Evolutionary conservation across 2,797 vertebrate genomes (phyloP).

Genomic region (Anas capensis): DNA sequence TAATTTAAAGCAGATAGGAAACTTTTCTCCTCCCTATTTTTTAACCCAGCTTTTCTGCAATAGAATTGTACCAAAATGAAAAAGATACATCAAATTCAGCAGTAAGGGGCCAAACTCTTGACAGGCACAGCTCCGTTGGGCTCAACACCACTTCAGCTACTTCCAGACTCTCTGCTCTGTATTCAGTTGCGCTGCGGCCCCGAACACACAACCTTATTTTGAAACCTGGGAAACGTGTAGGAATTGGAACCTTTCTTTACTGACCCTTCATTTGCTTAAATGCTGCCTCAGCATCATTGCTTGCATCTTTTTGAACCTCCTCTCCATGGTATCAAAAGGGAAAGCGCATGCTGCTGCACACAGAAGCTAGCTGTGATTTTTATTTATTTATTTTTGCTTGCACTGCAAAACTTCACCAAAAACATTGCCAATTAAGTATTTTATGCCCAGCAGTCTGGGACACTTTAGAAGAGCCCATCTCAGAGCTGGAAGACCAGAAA

Average conservation of each 20-base stretch:
- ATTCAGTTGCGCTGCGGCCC: accelerated
- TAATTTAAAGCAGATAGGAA: conserved; percentile 79
- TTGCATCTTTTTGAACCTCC: background rate
- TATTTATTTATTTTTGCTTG: background rate
- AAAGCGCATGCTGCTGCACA: background rate
- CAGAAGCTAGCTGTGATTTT: accelerated
- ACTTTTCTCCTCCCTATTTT: conserved; percentile 49
- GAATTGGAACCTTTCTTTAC: background rate
- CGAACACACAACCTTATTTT: background rate
- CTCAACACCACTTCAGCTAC: accelerated
- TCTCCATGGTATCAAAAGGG: accelerated
- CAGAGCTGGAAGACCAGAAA: background rate
- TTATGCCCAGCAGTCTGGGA: background rate
- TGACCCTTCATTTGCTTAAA: background rate
- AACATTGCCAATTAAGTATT: accelerated
- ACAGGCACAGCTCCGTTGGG: background rate
- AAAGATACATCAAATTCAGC: background rate
- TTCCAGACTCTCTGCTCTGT: background rate
- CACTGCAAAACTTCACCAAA: background rate
- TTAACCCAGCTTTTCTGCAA: background rate
- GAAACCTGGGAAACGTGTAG: accelerated
- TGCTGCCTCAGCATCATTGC: background rate
- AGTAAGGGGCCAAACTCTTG: background rate
- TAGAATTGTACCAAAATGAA: background rate
- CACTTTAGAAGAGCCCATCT: background rate